These are phyloP conservation scores for Melanotaenia duboulayi DNA, from an alignment of 2,113 vertebrate species.

Conservation along the genomic window DNA sequence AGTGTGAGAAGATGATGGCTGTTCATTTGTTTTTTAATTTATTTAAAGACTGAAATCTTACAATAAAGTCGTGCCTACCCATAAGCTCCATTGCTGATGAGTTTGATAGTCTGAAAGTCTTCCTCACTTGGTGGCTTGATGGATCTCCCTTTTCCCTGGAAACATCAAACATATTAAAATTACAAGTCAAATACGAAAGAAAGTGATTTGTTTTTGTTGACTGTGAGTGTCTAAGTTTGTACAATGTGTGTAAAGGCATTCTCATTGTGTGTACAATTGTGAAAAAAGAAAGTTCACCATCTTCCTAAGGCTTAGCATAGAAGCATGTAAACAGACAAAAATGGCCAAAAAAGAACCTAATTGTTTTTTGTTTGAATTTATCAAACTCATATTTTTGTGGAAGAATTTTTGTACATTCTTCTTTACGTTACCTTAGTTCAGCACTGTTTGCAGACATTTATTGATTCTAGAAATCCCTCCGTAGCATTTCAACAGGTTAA, in stretches of 20 bases:
- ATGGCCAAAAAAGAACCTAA: too few species aligned
- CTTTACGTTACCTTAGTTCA: too few species aligned
- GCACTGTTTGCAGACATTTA: too few species aligned
- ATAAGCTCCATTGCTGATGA: slow-evolving; percentile 95
- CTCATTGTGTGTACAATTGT: neutral
- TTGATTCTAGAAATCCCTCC: too few species aligned
- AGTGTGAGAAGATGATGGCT: neutral
- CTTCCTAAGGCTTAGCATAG: too few species aligned
- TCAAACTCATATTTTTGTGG: too few species aligned
- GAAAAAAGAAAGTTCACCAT: too few species aligned
- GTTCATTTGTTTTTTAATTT: neutral
- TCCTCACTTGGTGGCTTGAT: slow-evolving; percentile 91
- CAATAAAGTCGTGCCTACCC: slow-evolving; percentile 88
- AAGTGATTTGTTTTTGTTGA: neutral
- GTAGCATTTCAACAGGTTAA: too few species aligned
- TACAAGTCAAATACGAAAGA: neutral
- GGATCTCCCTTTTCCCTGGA: slow-evolving; percentile 81
- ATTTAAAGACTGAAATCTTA: neutral
- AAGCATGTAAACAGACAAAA: too few species aligned
- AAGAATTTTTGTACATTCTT: too few species aligned
- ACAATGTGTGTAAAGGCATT: neutral
- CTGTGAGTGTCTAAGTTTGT: neutral
- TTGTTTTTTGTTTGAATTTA: too few species aligned
- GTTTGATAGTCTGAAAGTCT: slow-evolving; percentile 95
- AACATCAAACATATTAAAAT: slow-evolving; percentile 26